Percentiles rank a stretch among this genome's conserved stretches.
These are phyloP conservation scores for Forbesichthys agassizii DNA, from an alignment of 2,113 vertebrate genomes.

Conservation along the genomic window DNA sequence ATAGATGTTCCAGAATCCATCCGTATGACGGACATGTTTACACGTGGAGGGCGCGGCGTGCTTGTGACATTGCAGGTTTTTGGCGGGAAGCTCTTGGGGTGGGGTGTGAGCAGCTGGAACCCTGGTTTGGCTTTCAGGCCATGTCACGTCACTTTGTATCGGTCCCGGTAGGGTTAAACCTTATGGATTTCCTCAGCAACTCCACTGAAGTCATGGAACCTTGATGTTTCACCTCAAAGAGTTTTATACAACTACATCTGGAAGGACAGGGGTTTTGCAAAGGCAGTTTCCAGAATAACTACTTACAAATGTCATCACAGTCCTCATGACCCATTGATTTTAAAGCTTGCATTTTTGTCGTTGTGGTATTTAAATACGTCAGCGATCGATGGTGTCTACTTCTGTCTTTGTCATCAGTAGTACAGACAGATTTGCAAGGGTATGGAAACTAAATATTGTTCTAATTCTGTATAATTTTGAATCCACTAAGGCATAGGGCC, in stretches of 20 bases:
- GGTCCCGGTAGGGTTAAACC: neutral
- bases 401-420: no score
- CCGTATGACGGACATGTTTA: conserved; percentile 8
- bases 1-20: neutral
- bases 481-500: neutral
- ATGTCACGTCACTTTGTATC: conserved; percentile 1
- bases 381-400: no score
- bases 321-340: neutral
- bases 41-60: neutral
- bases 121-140: conserved; percentile 1
- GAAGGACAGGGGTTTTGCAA: neutral
- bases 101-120: neutral
- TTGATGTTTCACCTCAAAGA: conserved; percentile 2
- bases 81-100: neutral
- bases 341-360: neutral
- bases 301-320: neutral
- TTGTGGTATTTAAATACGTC: neutral
- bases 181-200: neutral
- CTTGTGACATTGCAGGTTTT: conserved; percentile 9
- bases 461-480: neutral
- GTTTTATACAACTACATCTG: conserved; percentile 1
- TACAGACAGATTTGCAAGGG: conserved; percentile 1
- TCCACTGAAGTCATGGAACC: neutral
- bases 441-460: neutral
- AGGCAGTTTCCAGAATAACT: neutral